Evolutionary conservation across 2,113 vertebrate genomes (phyloP).

Genomic region (Actinemys pallida): DNA sequence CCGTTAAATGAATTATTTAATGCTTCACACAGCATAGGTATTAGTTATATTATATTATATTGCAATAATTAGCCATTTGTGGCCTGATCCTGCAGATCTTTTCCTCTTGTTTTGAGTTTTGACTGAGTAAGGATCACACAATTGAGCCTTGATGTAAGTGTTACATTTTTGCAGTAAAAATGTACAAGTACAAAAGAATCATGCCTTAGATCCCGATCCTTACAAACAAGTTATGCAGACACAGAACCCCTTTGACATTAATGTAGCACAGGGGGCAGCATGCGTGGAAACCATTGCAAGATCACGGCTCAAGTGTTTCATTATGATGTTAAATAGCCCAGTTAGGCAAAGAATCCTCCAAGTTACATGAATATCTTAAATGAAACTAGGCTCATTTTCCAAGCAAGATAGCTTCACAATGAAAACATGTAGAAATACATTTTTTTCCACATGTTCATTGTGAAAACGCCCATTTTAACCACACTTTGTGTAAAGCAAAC

Average conservation of each 20-base stretch:
- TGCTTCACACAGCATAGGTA: neutral
- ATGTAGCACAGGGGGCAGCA: neutral
- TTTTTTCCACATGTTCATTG: neutral
- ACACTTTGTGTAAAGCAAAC: neutral
- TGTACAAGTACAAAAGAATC: neutral
- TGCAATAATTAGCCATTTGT: neutral
- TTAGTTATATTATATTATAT: neutral
- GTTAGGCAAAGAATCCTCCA: neutral
- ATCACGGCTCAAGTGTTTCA: neutral
- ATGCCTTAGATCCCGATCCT: neutral
- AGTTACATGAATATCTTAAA: neutral
- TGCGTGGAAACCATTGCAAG: neutral
- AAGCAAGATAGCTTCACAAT: neutral
- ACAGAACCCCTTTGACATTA: neutral
- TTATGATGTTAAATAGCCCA: neutral
- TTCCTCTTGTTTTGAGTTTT: neutral
- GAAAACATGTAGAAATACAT: neutral
- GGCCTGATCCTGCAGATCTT: neutral
- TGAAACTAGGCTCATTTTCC: neutral
- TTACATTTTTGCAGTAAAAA: neutral
- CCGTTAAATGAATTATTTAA: conserved; percentile 15
- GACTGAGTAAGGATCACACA: neutral
- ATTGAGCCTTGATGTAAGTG: neutral
- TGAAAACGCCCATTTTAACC: neutral
- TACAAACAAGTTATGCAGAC: neutral